Evolutionary conservation across 1,140 invertebrate genomes (phyloP).

Genomic region (Holotrichia oblita): DNA sequence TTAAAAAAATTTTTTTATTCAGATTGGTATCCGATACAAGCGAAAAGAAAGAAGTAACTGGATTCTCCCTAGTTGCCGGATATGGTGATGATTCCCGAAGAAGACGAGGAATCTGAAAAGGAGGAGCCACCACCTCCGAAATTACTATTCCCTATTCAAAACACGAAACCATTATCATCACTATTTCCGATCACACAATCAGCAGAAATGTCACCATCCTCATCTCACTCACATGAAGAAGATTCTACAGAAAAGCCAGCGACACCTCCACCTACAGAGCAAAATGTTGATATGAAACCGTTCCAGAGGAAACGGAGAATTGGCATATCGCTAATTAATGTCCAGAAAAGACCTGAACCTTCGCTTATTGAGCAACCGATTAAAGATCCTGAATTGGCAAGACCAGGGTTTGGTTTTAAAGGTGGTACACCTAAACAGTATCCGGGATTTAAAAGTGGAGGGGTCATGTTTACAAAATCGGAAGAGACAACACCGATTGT

Average conservation of each 20-base stretch:
- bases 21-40: not conserved
- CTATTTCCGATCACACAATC: conserved; percentile 66
- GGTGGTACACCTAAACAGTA: conserved; percentile 59
- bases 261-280: conserved; percentile 35
- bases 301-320: conserved; percentile 59
- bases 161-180: conserved; percentile 52
- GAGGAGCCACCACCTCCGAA: no score
- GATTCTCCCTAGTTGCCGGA: conserved; percentile 67
- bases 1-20: conserved; percentile 39
- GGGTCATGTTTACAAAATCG: conserved; percentile 60
- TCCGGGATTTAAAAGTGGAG: no score
- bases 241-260: no score
- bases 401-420: conserved; percentile 58
- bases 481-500: conserved; percentile 50
- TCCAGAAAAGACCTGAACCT: no score
- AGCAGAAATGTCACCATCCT: no score
- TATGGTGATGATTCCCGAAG: conserved; percentile 68
- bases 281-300: no score
- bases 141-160: no score
- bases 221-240: no score
- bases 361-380: no score
- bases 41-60: conserved; percentile 45
- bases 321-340: conserved; percentile 53
- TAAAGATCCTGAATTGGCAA: no score
- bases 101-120: conserved; percentile 58